A percentile compares a stretch with the other conserved stretches of the same genome.
phyloP scores from a whole-genome alignment of 1,140 invertebrate species.

The Leptinotarsa lineolata region DNA sequence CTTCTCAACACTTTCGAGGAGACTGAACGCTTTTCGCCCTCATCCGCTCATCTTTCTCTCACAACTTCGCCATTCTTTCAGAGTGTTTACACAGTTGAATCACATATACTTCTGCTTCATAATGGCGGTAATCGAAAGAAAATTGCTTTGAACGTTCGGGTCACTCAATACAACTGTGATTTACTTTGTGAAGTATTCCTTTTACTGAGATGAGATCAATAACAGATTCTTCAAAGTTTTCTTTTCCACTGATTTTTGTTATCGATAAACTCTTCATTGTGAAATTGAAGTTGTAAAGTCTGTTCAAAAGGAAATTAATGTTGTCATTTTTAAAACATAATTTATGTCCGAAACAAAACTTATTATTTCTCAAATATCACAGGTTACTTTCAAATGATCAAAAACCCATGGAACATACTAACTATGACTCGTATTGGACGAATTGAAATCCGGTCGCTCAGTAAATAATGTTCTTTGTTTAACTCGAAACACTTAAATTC shows the following conservation, averaged over 20 bases:
- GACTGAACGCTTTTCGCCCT: neutral
- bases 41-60: slow-evolving; percentile 23
- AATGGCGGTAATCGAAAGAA: slow-evolving; percentile 50
- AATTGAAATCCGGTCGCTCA: no score
- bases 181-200: slow-evolving; percentile 24
- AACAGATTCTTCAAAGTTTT: neutral
- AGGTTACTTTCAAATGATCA: no score
- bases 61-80: slow-evolving; percentile 40
- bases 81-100: slow-evolving; percentile 48
- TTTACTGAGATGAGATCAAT: slow-evolving; percentile 3
- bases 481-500: no score
- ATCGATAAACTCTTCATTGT: no score
- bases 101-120: slow-evolving; percentile 47
- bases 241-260: neutral
- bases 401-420: no score
- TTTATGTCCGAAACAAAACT: no score
- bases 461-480: no score
- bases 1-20: slow-evolving; percentile 47
- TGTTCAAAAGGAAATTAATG: no score
- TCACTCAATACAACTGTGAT: slow-evolving; percentile 45
- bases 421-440: no score
- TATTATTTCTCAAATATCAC: no score
- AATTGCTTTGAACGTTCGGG: slow-evolving; percentile 47
- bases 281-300: no score
- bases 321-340: no score